Percentiles rank a stretch among this genome's conserved stretches.
Evolutionary conservation across 2,888 invertebrate species (phyloP).

Genomic region (Cheilosia grossa): DNA sequence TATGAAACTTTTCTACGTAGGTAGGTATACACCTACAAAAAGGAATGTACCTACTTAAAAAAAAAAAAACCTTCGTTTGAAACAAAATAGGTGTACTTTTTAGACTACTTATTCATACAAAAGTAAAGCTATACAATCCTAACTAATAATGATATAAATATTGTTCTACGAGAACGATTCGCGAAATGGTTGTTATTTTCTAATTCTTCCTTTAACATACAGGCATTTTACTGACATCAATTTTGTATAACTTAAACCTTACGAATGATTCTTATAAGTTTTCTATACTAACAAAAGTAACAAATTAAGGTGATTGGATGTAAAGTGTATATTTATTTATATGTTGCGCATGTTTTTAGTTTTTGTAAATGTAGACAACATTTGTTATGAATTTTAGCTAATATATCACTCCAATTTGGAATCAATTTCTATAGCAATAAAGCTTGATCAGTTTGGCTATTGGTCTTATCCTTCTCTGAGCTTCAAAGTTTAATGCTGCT

Average conservation of each 20-base stretch:
- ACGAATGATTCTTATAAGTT: constrained; percentile 9
- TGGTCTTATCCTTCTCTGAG: constrained; percentile 64
- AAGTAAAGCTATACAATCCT: constrained; percentile 24
- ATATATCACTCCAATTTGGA: background rate
- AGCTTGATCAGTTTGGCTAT: constrained; percentile 15
- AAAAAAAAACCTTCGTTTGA: background rate
- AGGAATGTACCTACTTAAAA: constrained; percentile 23
- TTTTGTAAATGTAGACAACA: background rate
- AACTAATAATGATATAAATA: constrained; percentile 7
- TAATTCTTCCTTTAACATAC: constrained; percentile 7
- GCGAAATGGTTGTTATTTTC: background rate
- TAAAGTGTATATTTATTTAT: constrained; percentile 19
- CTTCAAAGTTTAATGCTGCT: constrained; percentile 19
- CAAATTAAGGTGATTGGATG: constrained; percentile 33
- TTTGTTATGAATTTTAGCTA: constrained; percentile 1
- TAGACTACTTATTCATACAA: constrained; percentile 37
- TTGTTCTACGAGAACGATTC: constrained; percentile 18
- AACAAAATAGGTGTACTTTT: constrained; percentile 6
- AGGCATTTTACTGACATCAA: constrained; percentile 24
- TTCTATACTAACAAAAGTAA: constrained; percentile 27
- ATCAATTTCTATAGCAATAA: constrained; percentile 10
- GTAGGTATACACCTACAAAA: constrained; percentile 24
- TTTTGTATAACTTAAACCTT: constrained; percentile 12
- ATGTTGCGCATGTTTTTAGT: constrained; percentile 22
- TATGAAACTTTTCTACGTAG: constrained; percentile 61